Percentiles rank a stretch among this genome's conserved stretches.
Evolutionary conservation across 2,888 invertebrate species (phyloP).

Genomic region (Cabera pusaria): DNA sequence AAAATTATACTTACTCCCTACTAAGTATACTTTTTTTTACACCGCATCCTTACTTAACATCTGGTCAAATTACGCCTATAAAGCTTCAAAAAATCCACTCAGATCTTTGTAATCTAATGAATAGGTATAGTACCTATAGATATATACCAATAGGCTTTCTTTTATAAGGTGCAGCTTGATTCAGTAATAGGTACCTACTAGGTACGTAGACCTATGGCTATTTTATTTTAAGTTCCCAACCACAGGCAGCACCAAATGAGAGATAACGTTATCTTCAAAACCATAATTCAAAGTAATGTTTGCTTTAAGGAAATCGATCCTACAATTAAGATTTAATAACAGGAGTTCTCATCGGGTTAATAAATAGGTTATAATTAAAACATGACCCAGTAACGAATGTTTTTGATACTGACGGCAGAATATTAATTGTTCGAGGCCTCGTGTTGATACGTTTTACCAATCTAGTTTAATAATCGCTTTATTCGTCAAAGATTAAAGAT

Average conservation of each 20-base stretch:
- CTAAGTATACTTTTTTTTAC: too few relatives aligned
- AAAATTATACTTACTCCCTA: too few relatives aligned
- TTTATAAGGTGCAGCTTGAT: slow-evolving; percentile 4
- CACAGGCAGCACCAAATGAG: too few relatives aligned
- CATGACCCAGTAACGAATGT: slow-evolving; percentile 54
- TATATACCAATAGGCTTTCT: too few relatives aligned
- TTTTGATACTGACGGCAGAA: slow-evolving; percentile 48
- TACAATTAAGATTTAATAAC: slow-evolving; percentile 57
- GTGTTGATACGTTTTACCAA: slow-evolving; percentile 50
- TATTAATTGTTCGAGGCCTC: slow-evolving; percentile 56
- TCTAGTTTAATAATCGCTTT: slow-evolving; percentile 54
- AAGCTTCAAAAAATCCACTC: too few relatives aligned
- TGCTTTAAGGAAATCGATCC: slow-evolving; percentile 38
- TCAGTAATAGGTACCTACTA: too few relatives aligned
- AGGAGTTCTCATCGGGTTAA: slow-evolving; percentile 33
- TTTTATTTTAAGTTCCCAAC: too few relatives aligned
- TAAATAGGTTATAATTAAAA: slow-evolving; percentile 54
- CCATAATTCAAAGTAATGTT: slow-evolving; percentile 19
- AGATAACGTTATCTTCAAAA: slow-evolving; percentile 11
- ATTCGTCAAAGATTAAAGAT: slow-evolving; percentile 54
- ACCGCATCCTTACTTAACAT: too few relatives aligned
- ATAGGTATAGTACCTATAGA: too few relatives aligned
- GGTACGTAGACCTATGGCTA: too few relatives aligned
- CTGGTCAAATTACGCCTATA: too few relatives aligned
- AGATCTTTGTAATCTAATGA: too few relatives aligned